phyloP scores from a whole-genome alignment of 1,140 invertebrate species.

The Brachionus asplanchnoidis region DNA sequence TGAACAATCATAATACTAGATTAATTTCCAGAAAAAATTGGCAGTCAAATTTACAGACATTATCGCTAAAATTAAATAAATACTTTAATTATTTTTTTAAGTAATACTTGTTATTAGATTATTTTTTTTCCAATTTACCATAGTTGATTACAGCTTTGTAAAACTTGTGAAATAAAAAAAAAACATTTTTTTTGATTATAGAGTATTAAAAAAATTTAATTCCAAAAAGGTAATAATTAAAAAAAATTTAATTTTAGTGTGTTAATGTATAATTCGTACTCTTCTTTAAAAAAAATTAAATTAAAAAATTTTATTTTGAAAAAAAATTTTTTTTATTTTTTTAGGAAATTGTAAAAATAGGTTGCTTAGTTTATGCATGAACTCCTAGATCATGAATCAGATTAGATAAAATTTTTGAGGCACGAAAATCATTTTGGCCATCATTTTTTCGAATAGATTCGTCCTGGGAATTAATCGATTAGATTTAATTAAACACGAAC shows the following conservation, averaged over 20 bases:
- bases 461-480: neutral
- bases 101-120: neutral
- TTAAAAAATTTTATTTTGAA: neutral
- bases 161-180: no score
- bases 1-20: neutral
- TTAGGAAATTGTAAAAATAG: neutral
- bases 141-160: neutral
- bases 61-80: neutral
- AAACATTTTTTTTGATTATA: no score
- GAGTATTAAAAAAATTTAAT: no score
- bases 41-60: neutral
- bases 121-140: neutral
- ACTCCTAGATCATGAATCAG: neutral
- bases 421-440: neutral
- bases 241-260: no score
- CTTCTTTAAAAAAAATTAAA: neutral
- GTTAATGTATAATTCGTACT: no score
- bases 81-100: neutral
- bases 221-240: no score
- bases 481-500: constrained; percentile 27
- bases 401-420: neutral
- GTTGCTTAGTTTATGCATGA: neutral
- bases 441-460: neutral
- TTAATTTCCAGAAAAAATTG: neutral
- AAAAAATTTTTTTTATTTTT: neutral